These are phyloP conservation scores for Netelia inedita DNA, from an alignment of 2,888 invertebrate genomes.

Conservation along the genomic window DNA sequence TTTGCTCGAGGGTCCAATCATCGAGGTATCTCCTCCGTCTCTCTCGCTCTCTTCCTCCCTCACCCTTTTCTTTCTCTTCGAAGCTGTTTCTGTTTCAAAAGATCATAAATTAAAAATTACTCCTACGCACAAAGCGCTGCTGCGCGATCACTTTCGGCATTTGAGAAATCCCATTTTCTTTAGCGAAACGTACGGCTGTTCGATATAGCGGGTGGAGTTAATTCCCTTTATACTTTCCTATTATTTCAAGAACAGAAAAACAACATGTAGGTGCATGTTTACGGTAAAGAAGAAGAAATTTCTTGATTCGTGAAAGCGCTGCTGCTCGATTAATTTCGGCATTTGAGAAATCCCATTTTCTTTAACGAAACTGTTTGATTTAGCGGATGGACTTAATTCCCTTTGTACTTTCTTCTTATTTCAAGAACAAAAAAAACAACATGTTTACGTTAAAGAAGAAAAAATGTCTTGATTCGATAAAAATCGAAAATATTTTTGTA, in stretches of 20 bases:
- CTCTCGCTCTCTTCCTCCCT: background rate
- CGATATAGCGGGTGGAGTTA: background rate
- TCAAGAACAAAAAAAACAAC: no score
- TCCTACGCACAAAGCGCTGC: conserved; percentile 49
- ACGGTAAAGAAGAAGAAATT: no score
- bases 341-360: conserved; percentile 26
- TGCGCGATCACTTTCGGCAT: conserved; percentile 22
- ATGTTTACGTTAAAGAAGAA: no score
- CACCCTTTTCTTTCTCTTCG: conserved; percentile 29
- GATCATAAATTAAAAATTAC: conserved; percentile 71
- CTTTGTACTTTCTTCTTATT: background rate
- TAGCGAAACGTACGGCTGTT: background rate
- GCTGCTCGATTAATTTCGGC: conserved; percentile 16
- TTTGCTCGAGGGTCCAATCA: conserved; percentile 71
- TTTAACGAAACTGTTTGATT: background rate
- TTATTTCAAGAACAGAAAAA: no score
- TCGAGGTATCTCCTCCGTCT: conserved; percentile 56
- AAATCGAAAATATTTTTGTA: no score
- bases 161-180: conserved; percentile 27
- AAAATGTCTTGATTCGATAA: no score
- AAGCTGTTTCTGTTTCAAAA: conserved; percentile 38
- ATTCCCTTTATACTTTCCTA: background rate
- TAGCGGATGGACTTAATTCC: background rate
- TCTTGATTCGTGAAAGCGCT: background rate
- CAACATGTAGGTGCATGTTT: no score